Percentiles rank a stretch among this genome's conserved stretches.
Conservation (phyloP, 2,888 invertebrate species). For the Eumerus sabulonum region DNA sequence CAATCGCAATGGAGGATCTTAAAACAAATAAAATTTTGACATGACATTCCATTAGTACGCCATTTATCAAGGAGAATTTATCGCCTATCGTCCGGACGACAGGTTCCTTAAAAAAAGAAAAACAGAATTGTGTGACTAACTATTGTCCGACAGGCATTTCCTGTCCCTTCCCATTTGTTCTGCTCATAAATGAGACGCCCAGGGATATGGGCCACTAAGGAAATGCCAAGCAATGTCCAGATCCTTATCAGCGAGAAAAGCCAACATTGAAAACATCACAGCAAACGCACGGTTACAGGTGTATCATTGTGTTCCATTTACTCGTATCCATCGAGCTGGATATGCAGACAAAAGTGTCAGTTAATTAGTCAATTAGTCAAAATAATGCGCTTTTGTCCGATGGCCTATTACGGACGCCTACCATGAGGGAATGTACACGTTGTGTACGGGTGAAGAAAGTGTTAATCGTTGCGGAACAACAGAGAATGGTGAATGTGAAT, state of each 20-base stretch:
- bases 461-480: slow-evolving; percentile 43
- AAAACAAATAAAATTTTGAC: slow-evolving; percentile 74
- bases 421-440: neutral
- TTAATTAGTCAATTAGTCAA: slow-evolving; percentile 69
- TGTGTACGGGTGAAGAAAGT: slow-evolving; percentile 10
- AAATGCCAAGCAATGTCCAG: slow-evolving; percentile 57
- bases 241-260: slow-evolving; percentile 55
- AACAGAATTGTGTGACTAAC: slow-evolving; percentile 33
- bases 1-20: slow-evolving; percentile 70
- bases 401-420: slow-evolving; percentile 34
- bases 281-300: slow-evolving; percentile 50
- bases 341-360: slow-evolving; percentile 66
- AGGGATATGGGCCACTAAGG: slow-evolving; percentile 28
- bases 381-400: slow-evolving; percentile 50
- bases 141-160: slow-evolving; percentile 63
- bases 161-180: slow-evolving; percentile 62
- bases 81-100: slow-evolving; percentile 14
- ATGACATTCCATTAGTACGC: slow-evolving; percentile 78
- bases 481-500: slow-evolving; percentile 8
- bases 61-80: slow-evolving; percentile 74
- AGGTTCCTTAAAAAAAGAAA: neutral
- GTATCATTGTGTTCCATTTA: slow-evolving; percentile 3
- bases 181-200: slow-evolving; percentile 39
- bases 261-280: slow-evolving; percentile 43
- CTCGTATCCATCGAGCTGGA: no score